Conservation (phyloP, 1,140 invertebrate species). For the Polyergus mexicanus region DNA sequence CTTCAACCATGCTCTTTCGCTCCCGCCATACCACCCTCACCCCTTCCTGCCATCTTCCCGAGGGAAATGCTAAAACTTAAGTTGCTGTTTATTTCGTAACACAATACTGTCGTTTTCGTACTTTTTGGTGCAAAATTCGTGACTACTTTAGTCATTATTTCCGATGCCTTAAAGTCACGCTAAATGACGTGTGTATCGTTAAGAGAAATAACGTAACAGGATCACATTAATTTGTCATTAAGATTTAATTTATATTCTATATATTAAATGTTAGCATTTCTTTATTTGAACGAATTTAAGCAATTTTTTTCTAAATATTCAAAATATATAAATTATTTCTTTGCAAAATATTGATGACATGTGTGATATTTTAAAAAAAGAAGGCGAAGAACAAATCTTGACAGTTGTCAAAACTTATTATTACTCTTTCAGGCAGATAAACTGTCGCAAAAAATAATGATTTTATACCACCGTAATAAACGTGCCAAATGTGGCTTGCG, state of each 20-base stretch:
- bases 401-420: too few relatives aligned
- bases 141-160: neutral
- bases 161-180: neutral
- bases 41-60: neutral
- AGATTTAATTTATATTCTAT: neutral
- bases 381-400: too few relatives aligned
- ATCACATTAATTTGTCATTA: neutral
- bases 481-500: neutral
- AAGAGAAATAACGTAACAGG: neutral
- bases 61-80: slow-evolving; percentile 15
- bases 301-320: neutral
- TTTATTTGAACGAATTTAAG: neutral
- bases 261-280: neutral
- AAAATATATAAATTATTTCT: neutral
- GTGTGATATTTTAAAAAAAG: too few relatives aligned
- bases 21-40: slow-evolving; percentile 7
- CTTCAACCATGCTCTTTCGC: slow-evolving; percentile 35
- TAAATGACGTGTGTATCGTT: neutral
- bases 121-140: neutral
- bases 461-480: neutral
- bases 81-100: slow-evolving; percentile 7
- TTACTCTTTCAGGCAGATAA: too few relatives aligned
- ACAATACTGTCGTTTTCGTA: neutral
- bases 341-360: too few relatives aligned
- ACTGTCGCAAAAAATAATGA: neutral